Percentiles rank a stretch among this genome's conserved stretches.
Evolutionary conservation across 2,113 vertebrate genomes (phyloP).

Genomic region (Alethe castanea): DNA sequence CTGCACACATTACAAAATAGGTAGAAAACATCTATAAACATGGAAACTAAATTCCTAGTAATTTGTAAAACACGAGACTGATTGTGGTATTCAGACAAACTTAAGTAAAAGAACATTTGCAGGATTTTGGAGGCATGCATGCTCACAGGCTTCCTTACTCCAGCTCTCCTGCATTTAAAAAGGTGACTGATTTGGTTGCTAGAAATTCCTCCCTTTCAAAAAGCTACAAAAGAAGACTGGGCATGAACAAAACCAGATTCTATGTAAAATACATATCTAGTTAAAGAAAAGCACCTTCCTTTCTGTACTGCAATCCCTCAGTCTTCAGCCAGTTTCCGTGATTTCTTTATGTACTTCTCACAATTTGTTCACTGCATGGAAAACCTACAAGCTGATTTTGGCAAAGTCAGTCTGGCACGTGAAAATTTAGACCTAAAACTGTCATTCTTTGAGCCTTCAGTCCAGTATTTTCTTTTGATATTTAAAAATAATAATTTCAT

Average conservation of each 20-base stretch:
- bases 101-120: neutral
- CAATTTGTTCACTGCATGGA: neutral
- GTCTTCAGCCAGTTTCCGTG: neutral
- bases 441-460: neutral
- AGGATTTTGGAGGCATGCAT: neutral
- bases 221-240: neutral
- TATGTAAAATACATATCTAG: neutral
- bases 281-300: neutral
- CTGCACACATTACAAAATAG: neutral
- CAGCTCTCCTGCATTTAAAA: neutral
- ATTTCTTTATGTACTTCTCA: neutral
- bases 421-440: neutral
- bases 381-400: neutral
- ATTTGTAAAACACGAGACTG: neutral
- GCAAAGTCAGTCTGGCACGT: neutral
- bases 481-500: neutral
- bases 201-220: neutral
- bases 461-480: neutral
- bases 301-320: neutral
- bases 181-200: neutral
- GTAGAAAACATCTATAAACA: neutral
- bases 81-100: neutral
- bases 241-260: neutral
- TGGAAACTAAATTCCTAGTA: neutral
- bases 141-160: neutral